These are phyloP conservation scores for Amphibalanus amphitrite DNA, from an alignment of 1,140 invertebrate species.

Conservation along the genomic window DNA sequence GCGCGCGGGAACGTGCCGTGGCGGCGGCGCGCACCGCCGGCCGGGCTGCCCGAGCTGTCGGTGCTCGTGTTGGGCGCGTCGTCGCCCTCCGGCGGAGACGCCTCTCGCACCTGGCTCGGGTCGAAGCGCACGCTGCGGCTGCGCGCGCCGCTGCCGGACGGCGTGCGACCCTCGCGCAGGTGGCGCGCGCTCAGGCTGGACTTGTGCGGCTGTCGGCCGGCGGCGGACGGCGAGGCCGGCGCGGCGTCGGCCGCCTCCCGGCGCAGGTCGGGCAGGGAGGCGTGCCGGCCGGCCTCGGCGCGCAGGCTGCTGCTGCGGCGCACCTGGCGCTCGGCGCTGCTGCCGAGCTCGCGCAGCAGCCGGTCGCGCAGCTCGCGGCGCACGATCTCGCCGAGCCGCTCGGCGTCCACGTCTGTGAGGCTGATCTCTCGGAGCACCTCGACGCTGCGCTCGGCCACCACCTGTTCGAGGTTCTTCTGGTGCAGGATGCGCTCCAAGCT, in stretches of 20 bases:
- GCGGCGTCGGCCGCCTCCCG: constrained; percentile 17
- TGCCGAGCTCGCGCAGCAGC: background rate
- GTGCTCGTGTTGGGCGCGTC: constrained; percentile 5
- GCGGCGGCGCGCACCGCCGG: background rate
- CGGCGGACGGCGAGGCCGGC: constrained; percentile 17
- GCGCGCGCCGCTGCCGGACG: constrained; percentile 5
- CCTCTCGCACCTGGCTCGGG: constrained; percentile 16
- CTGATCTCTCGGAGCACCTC: constrained; percentile 19
- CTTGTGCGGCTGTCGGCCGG: constrained; percentile 13
- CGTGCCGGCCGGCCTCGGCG: constrained; percentile 14
- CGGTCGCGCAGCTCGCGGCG: constrained; percentile 19
- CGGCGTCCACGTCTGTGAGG: constrained; percentile 12
- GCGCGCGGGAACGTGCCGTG: background rate
- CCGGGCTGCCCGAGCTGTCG: background rate
- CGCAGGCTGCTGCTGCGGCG: background rate
- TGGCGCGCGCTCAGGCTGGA: constrained; percentile 13
- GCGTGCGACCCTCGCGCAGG: constrained; percentile 3
- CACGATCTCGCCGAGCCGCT: constrained; percentile 30
- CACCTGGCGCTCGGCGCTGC: background rate
- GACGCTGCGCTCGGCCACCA: constrained; percentile 29
- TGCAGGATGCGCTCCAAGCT: constrained; percentile 34
- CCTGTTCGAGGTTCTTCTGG: constrained; percentile 38
- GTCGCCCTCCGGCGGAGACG: constrained; percentile 14
- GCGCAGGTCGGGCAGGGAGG: constrained; percentile 46
- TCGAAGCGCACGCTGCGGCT: constrained; percentile 20